These are phyloP conservation scores for Gopherus evgoodei DNA, from an alignment of 2,113 vertebrate genomes.

Conservation along the genomic window DNA sequence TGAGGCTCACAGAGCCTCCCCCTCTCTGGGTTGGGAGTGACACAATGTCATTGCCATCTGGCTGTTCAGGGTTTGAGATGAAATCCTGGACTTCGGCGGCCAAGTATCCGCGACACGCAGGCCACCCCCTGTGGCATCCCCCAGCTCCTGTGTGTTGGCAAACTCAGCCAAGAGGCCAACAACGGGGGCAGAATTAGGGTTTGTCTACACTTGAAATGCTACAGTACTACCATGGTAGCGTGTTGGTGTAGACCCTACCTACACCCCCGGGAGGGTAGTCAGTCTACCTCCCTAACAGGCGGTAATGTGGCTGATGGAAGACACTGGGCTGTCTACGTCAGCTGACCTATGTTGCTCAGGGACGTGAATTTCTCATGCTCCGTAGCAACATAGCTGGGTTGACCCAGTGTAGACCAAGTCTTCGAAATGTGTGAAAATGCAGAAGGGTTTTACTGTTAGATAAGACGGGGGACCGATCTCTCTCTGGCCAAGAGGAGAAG, in stretches of 20 bases:
- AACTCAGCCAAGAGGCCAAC: not conserved
- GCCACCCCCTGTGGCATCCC: too few relatives aligned
- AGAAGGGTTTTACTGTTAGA: not conserved
- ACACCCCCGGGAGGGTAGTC: too few relatives aligned
- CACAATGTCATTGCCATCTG: not conserved
- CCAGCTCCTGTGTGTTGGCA: not conserved
- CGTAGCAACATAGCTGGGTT: not conserved
- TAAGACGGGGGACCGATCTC: accelerated
- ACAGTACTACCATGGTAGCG: not conserved
- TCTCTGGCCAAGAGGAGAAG: accelerated
- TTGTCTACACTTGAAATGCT: not conserved
- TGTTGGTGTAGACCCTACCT: too few relatives aligned
- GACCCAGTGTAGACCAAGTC: not conserved
- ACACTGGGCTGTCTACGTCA: not conserved
- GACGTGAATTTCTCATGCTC: not conserved
- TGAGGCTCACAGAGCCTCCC: not conserved
- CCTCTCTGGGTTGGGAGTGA: not conserved
- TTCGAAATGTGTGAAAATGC: not conserved
- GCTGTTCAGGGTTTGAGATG: not conserved
- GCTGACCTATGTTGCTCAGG: not conserved
- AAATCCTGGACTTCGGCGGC: not conserved
- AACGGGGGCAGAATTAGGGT: not conserved
- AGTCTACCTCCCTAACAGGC: too few relatives aligned
- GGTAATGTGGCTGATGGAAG: not conserved
- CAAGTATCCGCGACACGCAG: not conserved